Evolutionary conservation across 2,888 invertebrate genomes (phyloP).

Genomic region (Sphinx pinastri): DNA sequence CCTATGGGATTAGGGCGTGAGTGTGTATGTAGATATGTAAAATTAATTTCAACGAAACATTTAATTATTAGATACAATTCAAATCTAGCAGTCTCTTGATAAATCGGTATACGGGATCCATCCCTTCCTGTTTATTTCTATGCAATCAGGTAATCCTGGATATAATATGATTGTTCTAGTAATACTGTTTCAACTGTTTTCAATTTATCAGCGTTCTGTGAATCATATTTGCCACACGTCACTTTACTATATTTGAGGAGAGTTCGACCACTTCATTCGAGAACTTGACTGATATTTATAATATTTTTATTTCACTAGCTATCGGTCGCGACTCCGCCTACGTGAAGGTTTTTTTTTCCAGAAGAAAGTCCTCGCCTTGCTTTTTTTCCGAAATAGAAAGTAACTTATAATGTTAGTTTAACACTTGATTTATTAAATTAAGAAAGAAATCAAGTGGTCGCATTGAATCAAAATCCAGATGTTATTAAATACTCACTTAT

Average conservation of each 20-base stretch:
- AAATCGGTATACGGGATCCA: neutral
- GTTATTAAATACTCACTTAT: no score
- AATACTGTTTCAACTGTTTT: constrained; percentile 8
- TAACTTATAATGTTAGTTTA: no score
- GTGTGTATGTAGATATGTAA: no score
- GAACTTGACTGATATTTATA: neutral
- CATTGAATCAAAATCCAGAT: no score
- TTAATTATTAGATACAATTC: neutral
- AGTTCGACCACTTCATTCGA: neutral
- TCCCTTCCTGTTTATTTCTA: neutral
- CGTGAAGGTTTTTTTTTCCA: neutral
- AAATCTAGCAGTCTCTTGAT: neutral
- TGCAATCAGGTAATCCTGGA: constrained; percentile 5
- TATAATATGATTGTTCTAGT: no score
- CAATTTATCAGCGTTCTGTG: neutral
- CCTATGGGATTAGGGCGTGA: no score
- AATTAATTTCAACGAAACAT: no score
- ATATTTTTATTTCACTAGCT: neutral
- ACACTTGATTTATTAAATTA: no score
- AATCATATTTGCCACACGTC: constrained; percentile 12
- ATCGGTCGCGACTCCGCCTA: neutral
- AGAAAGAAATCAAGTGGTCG: no score
- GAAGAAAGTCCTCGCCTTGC: neutral
- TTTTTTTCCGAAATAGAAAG: no score
- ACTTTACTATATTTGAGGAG: neutral